Conservation (phyloP, 2,888 invertebrate genomes). For the Patella pellucida region DNA sequence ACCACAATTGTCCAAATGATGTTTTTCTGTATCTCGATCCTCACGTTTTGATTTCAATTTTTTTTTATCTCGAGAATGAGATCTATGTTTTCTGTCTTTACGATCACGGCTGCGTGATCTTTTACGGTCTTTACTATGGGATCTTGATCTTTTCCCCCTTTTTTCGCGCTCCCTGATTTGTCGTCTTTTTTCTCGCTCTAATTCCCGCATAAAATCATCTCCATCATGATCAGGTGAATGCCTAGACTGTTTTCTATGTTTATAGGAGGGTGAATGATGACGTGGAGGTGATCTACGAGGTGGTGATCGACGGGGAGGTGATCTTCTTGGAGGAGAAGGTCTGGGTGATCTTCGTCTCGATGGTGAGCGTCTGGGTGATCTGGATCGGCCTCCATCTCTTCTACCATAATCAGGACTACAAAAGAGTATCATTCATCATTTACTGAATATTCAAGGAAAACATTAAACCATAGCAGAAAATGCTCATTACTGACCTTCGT, state of each 20-base stretch:
- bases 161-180: conserved; percentile 52
- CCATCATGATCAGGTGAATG: conserved; percentile 21
- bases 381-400: not conserved
- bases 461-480: too few species aligned
- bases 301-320: conserved; percentile 30
- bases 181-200: conserved; percentile 54
- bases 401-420: conserved; percentile 4
- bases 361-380: conserved; percentile 27
- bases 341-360: conserved; percentile 25
- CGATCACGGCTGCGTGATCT: conserved; percentile 30
- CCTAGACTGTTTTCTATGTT: conserved; percentile 29
- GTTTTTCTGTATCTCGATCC: conserved; percentile 11
- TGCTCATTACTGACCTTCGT: too few species aligned
- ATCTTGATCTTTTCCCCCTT: conserved; percentile 14
- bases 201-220: conserved; percentile 54
- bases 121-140: conserved; percentile 22
- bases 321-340: conserved; percentile 23
- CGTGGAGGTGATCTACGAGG: conserved; percentile 29
- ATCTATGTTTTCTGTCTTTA: conserved; percentile 37
- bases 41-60: conserved; percentile 23
- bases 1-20: too few species aligned
- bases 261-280: conserved; percentile 24
- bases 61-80: conserved; percentile 26
- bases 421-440: conserved; percentile 1
- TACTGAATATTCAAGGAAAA: too few species aligned